These are phyloP conservation scores for Zaprionus obscuricornis DNA, from an alignment of 2,888 invertebrate genomes.

Conservation along the genomic window DNA sequence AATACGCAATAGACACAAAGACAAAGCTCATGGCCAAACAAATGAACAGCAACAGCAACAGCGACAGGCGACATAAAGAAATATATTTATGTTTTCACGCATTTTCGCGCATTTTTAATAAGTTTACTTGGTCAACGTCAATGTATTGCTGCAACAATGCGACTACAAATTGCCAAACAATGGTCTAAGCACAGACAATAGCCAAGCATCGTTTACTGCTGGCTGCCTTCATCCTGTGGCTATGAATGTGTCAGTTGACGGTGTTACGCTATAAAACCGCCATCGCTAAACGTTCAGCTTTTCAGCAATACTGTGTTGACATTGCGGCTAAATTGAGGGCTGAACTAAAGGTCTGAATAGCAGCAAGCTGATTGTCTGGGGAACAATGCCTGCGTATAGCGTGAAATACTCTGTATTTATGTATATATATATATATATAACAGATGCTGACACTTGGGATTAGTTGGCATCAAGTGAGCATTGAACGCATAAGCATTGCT, in stretches of 20 bases:
- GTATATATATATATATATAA: constrained; percentile 30
- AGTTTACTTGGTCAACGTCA: constrained; percentile 6
- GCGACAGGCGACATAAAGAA: no score
- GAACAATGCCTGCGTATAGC: constrained; percentile 37
- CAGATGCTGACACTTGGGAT: constrained; percentile 67
- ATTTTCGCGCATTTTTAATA: constrained; percentile 29
- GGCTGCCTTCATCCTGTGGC: background rate
- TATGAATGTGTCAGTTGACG: constrained; percentile 15
- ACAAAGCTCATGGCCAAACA: constrained; percentile 10
- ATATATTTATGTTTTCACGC: no score
- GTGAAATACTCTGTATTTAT: constrained; percentile 22
- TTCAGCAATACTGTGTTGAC: constrained; percentile 46
- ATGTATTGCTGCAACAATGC: constrained; percentile 53
- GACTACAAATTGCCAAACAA: constrained; percentile 67
- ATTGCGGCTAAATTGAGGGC: constrained; percentile 42
- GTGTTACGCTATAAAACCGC: constrained; percentile 31
- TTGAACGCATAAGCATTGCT: no score
- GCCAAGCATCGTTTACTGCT: background rate
- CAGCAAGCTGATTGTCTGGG: constrained; percentile 5
- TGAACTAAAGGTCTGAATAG: background rate
- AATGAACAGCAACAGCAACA: no score
- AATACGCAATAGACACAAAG: constrained; percentile 26
- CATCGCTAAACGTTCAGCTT: constrained; percentile 53
- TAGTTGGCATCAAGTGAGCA: constrained; percentile 65
- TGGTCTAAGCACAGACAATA: constrained; percentile 47